Evolutionary conservation across 2,113 vertebrate genomes (phyloP), one percentile per base, ranked within the genome.

Genomic region (Bagarius yarrelli): DNA sequence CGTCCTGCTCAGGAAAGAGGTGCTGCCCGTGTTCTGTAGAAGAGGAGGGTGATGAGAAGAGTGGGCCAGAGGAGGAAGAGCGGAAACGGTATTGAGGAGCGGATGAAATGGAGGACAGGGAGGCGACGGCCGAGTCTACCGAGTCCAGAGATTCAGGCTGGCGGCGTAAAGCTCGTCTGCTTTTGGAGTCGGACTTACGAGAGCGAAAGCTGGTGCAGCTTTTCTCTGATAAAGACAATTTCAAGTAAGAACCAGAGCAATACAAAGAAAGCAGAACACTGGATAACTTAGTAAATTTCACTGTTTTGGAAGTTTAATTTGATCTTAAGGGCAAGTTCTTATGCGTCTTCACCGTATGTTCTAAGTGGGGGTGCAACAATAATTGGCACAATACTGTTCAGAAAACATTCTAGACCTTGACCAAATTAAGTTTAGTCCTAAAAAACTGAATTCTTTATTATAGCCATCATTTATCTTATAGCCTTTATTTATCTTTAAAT

Each of bases 91-190:
- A 0, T 87, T 93, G 91, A 72, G 90, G 91, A 4, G 89, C 88
- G 16, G 91, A 86, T 9, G 91, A 18, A 8, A 89, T 89, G 13
- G 93, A 92, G 11, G 94, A 94, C 15, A 88, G 89, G 2, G 85
- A 73, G 0, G 92, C 91, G 78, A 94, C 94, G 0, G 66, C 83
- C 0, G 84, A 85, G 69, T 85, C 84, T 27, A 83, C 82, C 0
- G 88, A 91, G 74, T 95, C 95, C 30, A 90, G 44, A 66, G 93
- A 94, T 83, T 95, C 93, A 0, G 89, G 92, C 82, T 95, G 95
- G 1, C 86, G 93, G 61, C 88, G 92, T 50, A 94, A 83, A 63
- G 89, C 87, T 71, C 94, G 93, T 19, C 94, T 88, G 77, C 91
- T 84, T 74, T 94, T 94, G 60, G 89, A 78, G 75, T 96, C 95